phyloP scores from a whole-genome alignment of 2,888 invertebrate species.

The Parnassius glacialis region DNA sequence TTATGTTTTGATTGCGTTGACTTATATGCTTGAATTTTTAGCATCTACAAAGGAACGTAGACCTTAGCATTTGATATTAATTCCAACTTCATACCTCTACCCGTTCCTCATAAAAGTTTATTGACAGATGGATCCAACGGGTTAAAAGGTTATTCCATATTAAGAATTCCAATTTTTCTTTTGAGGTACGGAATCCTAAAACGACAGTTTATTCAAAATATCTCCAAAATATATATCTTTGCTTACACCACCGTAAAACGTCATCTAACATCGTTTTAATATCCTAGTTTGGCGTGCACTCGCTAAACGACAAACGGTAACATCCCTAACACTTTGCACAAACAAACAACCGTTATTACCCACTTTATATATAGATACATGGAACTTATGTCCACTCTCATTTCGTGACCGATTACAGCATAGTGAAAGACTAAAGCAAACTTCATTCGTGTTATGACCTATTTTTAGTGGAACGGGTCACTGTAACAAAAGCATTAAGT shows the following conservation, averaged over 20 bases:
- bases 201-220: too few relatives aligned
- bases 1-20: too few relatives aligned
- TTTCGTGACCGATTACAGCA: conserved; percentile 41
- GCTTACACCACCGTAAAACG: conserved; percentile 25
- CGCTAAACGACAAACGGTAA: conserved; percentile 70
- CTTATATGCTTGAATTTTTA: too few relatives aligned
- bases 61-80: too few relatives aligned
- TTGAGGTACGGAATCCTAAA: too few relatives aligned
- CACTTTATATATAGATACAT: conserved; percentile 61
- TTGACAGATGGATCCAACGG: too few relatives aligned
- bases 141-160: too few relatives aligned
- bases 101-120: too few relatives aligned
- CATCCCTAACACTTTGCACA: conserved; percentile 61
- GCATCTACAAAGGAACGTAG: too few relatives aligned
- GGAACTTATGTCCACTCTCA: conserved; percentile 47
- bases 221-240: too few relatives aligned
- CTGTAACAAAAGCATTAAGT: neutral
- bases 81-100: too few relatives aligned
- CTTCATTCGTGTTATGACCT: conserved; percentile 5
- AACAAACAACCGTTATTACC: conserved; percentile 69
- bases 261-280: conserved; percentile 36
- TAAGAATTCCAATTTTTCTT: too few relatives aligned
- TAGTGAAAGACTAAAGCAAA: conserved; percentile 28
- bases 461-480: conserved; percentile 25
- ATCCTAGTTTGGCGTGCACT: conserved; percentile 37